A percentile compares a stretch with the other conserved stretches of the same genome.
phyloP scores from a whole-genome alignment of 1,140 invertebrate species.

The Daktulosphaira vitifoliae region DNA sequence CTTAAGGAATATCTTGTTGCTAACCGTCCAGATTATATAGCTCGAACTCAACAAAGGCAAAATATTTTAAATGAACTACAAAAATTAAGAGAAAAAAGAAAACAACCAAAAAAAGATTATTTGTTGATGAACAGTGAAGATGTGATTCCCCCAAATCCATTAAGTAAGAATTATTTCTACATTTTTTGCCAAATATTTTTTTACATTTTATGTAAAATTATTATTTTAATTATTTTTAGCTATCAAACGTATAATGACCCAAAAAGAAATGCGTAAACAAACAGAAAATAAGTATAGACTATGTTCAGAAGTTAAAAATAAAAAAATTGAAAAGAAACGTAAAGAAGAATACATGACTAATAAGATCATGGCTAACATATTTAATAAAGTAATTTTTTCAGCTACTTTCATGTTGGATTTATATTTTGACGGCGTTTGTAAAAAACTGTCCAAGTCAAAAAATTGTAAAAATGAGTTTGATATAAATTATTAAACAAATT shows the following conservation, averaged over 20 bases:
- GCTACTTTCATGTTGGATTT: not conserved
- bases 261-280: conserved; percentile 45
- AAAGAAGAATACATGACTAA: conserved; percentile 48
- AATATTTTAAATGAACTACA: conserved; percentile 1
- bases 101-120: conserved; percentile 5
- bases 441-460: not conserved
- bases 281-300: conserved; percentile 46
- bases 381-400: conserved; percentile 44
- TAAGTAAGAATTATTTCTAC: conserved; percentile 8
- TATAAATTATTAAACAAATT: not conserved
- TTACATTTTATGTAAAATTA: not conserved
- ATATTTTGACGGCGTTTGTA: not conserved
- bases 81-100: not conserved
- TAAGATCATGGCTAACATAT: conserved; percentile 50
- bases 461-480: not conserved
- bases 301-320: conserved; percentile 46
- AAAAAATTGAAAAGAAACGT: conserved; percentile 44
- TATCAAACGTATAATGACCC: conserved; percentile 44
- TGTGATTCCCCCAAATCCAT: conserved; percentile 3
- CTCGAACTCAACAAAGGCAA: conserved; percentile 36
- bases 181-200: not conserved
- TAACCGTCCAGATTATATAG: conserved; percentile 39
- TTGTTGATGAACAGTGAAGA: not conserved
- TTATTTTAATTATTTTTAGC: conserved; percentile 33
- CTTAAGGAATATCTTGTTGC: conserved; percentile 38